Evolutionary conservation across 1,140 invertebrate species (phyloP).

Genomic region (Leptopilina boulardi): DNA sequence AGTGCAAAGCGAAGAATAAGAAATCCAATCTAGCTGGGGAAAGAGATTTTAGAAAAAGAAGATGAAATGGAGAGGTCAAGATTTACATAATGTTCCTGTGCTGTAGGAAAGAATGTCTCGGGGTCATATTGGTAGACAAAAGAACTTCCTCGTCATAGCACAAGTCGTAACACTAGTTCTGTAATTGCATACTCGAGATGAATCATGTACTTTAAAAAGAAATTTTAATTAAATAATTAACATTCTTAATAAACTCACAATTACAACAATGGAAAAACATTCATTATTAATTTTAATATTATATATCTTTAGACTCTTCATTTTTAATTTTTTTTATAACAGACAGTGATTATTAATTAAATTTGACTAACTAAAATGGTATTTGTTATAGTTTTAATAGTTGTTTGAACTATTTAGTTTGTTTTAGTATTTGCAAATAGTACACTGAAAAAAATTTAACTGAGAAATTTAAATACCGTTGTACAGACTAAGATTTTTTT

Average conservation of each 20-base stretch:
- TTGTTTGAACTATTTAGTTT: too few relatives aligned
- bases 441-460: too few relatives aligned
- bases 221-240: slow-evolving; percentile 10
- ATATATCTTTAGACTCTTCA: background rate
- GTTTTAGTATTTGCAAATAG: too few relatives aligned
- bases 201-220: background rate
- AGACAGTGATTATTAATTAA: too few relatives aligned
- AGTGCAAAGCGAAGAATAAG: slow-evolving; percentile 28
- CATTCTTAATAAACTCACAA: too few relatives aligned
- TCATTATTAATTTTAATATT: too few relatives aligned
- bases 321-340: background rate
- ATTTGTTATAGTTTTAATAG: too few relatives aligned
- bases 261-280: too few relatives aligned
- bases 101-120: background rate
- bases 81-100: slow-evolving; percentile 26
- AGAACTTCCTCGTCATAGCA: slow-evolving; percentile 10
- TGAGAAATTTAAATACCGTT: too few relatives aligned
- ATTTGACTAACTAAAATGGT: too few relatives aligned
- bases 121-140: slow-evolving; percentile 26
- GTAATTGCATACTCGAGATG: slow-evolving; percentile 2
- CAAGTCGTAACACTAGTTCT: slow-evolving; percentile 23
- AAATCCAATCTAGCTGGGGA: slow-evolving; percentile 20
- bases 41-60: slow-evolving; percentile 32
- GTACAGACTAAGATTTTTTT: too few relatives aligned
- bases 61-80: slow-evolving; percentile 1